Evolutionary conservation across 2,797 vertebrate species (phyloP).

Genomic region (Cheirogaleus major): DNA sequence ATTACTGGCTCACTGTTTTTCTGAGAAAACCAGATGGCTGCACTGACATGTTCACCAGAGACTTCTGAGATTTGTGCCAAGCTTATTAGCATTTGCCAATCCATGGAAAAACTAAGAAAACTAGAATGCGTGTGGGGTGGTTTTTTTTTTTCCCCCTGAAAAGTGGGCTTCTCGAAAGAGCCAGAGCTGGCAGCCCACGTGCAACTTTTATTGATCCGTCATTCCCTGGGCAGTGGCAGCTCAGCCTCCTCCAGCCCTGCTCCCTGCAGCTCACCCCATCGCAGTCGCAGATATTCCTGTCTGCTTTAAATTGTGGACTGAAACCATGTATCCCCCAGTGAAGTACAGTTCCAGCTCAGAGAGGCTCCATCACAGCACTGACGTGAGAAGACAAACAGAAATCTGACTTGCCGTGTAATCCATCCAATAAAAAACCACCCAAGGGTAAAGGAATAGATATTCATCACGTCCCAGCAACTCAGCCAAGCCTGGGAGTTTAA

Average conservation of each 20-base stretch:
- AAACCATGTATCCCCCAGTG: slow-evolving; percentile 17
- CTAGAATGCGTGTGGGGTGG: background rate
- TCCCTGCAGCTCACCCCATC: slow-evolving; percentile 49
- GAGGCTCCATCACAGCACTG: slow-evolving; percentile 72
- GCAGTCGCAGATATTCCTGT: slow-evolving; percentile 54
- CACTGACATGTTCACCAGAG: background rate
- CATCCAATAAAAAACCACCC: slow-evolving; percentile 69
- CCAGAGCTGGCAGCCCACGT: background rate
- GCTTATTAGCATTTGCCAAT: slow-evolving; percentile 30
- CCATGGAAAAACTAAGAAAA: slow-evolving; percentile 9
- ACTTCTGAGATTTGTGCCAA: background rate
- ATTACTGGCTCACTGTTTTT: slow-evolving; percentile 34
- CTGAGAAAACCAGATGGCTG: slow-evolving; percentile 53
- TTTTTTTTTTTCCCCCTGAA: background rate
- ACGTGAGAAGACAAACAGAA: slow-evolving; percentile 75
- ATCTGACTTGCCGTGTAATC: slow-evolving; percentile 64
- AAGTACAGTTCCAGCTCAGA: slow-evolving; percentile 31
- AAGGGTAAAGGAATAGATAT: slow-evolving; percentile 62
- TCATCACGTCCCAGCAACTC: slow-evolving; percentile 54
- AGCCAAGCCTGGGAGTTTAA: slow-evolving; percentile 64
- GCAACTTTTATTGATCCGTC: slow-evolving; percentile 50
- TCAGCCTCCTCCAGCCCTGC: slow-evolving; percentile 45
- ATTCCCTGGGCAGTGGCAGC: slow-evolving; percentile 28
- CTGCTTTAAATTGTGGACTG: slow-evolving; percentile 54
- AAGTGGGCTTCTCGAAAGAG: background rate